Conservation (phyloP, 2,113 vertebrate species). For the Phainopepla nitens region DNA sequence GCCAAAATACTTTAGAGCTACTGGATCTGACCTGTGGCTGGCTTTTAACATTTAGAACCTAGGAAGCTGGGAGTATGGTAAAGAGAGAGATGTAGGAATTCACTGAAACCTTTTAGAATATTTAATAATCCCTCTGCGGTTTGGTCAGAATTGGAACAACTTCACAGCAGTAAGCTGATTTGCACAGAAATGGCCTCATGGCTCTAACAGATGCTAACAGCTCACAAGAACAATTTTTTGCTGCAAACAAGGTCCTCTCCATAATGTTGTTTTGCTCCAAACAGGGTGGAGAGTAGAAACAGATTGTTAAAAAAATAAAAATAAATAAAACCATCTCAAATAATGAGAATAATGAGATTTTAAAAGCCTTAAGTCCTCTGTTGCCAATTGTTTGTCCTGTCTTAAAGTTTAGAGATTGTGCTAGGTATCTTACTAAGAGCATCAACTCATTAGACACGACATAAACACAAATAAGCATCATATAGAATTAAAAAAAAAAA, state of each 20-base stretch:
- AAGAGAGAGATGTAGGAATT: not conserved
- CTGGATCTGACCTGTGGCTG: not conserved
- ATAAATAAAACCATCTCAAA: not conserved
- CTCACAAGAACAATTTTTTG: slow-evolving; percentile 38
- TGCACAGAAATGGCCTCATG: slow-evolving; percentile 52
- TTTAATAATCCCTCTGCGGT: slow-evolving; percentile 14
- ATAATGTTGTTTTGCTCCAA: not conserved
- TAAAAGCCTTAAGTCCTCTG: not conserved
- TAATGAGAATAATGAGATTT: not conserved
- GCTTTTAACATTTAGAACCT: slow-evolving; percentile 4
- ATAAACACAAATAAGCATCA: not conserved
- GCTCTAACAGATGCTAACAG: slow-evolving; percentile 11
- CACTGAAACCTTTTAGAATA: slow-evolving; percentile 1
- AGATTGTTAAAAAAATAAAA: not conserved
- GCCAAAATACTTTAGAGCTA: not conserved
- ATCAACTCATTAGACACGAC: not conserved
- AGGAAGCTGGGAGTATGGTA: not conserved
- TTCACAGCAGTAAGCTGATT: slow-evolving; percentile 50
- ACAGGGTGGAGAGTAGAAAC: not conserved
- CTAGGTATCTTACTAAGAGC: not conserved
- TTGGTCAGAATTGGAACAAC: slow-evolving; percentile 43
- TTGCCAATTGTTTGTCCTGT: not conserved
- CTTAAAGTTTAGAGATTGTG: not conserved
- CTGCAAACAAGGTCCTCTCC: not conserved
- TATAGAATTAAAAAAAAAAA: not conserved